A percentile compares a stretch with the other conserved stretches of the same genome.
These are phyloP conservation scores for Cardiocondyla obscurior DNA, from an alignment of 1,140 invertebrate species.

Conservation along the genomic window DNA sequence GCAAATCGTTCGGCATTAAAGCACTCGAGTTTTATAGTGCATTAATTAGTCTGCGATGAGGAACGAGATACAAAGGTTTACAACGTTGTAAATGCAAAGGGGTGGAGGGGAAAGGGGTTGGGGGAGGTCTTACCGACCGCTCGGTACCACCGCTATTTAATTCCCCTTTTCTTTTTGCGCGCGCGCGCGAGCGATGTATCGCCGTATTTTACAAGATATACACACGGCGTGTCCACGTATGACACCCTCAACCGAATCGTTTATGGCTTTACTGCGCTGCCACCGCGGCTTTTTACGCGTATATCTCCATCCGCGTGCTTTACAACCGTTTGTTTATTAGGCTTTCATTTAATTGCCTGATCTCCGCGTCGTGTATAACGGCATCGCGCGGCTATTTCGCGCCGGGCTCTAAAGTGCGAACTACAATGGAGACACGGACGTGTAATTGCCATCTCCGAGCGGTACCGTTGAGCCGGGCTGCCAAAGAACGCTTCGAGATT, in stretches of 20 bases:
- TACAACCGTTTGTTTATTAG: conserved; percentile 66
- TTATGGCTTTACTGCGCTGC: conserved; percentile 70
- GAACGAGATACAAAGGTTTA: conserved; percentile 71
- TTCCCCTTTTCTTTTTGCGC: conserved; percentile 8
- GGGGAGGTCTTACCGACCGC: not conserved
- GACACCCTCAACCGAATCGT: conserved; percentile 53
- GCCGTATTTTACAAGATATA: conserved; percentile 51
- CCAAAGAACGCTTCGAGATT: not conserved
- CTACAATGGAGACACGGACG: conserved; percentile 11
- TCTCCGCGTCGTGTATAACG: conserved; percentile 12
- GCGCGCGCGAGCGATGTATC: not conserved
- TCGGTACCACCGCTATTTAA: conserved; percentile 44
- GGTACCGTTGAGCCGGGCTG: not conserved
- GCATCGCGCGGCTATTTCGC: conserved; percentile 28
- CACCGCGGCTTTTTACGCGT: not conserved
- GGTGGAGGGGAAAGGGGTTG: not conserved
- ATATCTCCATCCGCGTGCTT: conserved; percentile 53
- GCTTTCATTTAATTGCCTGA: conserved; percentile 66
- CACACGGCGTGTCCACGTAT: conserved; percentile 48
- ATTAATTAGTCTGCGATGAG: conserved; percentile 72
- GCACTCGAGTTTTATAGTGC: conserved; percentile 67
- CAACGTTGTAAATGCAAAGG: conserved; percentile 71
- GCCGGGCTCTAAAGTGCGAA: conserved; percentile 36
- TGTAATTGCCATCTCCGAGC: conserved; percentile 4
- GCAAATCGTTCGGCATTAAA: conserved; percentile 60